Evolutionary conservation across 2,888 invertebrate species (phyloP).

Genomic region (Labia minor): DNA sequence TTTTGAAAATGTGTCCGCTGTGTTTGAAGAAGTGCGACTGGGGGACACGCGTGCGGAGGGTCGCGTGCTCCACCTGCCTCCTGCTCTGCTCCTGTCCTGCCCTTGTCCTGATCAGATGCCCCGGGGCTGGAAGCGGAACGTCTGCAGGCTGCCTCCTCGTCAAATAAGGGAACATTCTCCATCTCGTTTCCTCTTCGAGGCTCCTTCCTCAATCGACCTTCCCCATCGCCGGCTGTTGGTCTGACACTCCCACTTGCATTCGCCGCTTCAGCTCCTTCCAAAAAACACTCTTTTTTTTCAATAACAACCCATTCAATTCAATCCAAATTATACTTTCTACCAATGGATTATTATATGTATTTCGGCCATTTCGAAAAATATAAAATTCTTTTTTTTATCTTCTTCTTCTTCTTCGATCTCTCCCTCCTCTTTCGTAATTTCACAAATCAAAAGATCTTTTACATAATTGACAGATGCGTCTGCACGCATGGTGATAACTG

Average conservation of each 20-base stretch:
- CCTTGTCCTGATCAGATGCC: slow-evolving; percentile 13
- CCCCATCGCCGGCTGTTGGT: slow-evolving; percentile 1
- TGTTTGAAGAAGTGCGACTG: no score
- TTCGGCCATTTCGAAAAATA: not conserved
- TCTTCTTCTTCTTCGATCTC: no score
- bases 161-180: not conserved
- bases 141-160: not conserved
- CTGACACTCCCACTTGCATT: slow-evolving; percentile 3
- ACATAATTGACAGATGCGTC: not conserved
- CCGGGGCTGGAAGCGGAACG: not conserved
- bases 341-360: slow-evolving; percentile 8
- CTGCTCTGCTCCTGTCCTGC: not conserved
- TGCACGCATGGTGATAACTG: not conserved
- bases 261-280: not conserved
- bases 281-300: slow-evolving; percentile 7
- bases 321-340: not conserved
- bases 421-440: not conserved
- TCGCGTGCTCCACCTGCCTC: not conserved
- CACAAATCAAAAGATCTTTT: slow-evolving; percentile 4
- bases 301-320: slow-evolving; percentile 8
- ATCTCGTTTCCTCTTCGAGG: not conserved
- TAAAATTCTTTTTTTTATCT: not conserved
- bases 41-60: not conserved
- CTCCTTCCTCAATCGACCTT: not conserved
- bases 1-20: no score